Evolutionary conservation across 2,797 vertebrate genomes (phyloP).

Genomic region (Enteromius paludinosus): DNA sequence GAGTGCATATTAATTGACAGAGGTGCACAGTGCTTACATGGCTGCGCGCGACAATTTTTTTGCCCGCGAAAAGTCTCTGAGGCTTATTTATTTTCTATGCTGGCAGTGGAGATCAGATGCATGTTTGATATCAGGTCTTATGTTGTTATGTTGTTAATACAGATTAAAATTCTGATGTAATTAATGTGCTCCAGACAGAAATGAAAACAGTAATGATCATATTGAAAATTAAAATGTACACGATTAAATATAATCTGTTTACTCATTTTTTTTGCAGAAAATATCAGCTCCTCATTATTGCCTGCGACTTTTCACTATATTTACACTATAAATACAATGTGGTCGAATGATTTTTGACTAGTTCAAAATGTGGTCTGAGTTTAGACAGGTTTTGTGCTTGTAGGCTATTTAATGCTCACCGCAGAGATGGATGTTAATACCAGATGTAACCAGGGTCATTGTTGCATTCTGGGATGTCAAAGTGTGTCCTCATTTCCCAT

Average conservation of each 20-base stretch:
- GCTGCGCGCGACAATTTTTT: neutral
- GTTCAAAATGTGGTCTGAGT: neutral
- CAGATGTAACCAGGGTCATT: slow-evolving; percentile 17
- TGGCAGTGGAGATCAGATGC: neutral
- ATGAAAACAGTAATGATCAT: neutral
- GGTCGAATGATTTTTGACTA: slow-evolving; percentile 2
- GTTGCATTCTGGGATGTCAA: slow-evolving; percentile 17
- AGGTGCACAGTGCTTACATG: neutral
- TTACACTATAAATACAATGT: slow-evolving; percentile 5
- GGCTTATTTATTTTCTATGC: neutral
- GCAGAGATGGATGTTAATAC: slow-evolving; percentile 25
- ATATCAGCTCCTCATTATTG: neutral
- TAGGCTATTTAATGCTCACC: neutral
- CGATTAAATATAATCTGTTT: neutral
- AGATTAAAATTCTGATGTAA: neutral
- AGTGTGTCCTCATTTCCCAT: slow-evolving; percentile 33
- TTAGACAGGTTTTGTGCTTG: neutral
- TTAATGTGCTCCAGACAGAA: neutral
- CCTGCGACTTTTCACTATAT: neutral
- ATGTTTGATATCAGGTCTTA: neutral
- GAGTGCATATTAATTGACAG: neutral
- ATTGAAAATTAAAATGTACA: neutral
- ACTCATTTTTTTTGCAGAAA: neutral
- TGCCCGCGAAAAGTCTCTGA: neutral
- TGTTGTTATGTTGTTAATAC: neutral